These are phyloP conservation scores for Elmis aenea DNA, from an alignment of 2,888 invertebrate genomes.

Conservation along the genomic window DNA sequence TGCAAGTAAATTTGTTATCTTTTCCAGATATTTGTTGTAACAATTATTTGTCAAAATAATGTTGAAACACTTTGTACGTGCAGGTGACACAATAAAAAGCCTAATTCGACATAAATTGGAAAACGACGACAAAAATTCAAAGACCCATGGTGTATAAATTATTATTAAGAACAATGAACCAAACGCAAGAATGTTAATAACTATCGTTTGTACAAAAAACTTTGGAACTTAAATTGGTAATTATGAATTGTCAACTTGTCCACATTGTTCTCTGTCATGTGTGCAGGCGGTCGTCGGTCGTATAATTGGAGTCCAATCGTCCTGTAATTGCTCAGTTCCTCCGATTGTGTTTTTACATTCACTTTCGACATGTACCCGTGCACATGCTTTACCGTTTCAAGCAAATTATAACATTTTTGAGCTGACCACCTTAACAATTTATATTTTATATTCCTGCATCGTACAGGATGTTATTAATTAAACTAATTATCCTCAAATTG, in stretches of 20 bases:
- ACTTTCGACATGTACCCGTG: too few species aligned
- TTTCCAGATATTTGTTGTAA: too few species aligned
- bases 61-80: too few species aligned
- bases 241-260: constrained; percentile 25
- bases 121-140: background rate
- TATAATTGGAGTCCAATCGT: constrained; percentile 25
- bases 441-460: too few species aligned
- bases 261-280: constrained; percentile 17
- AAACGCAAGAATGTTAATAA: constrained; percentile 18
- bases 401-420: too few species aligned
- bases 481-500: constrained; percentile 17
- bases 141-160: too few species aligned
- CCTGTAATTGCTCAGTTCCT: constrained; percentile 23
- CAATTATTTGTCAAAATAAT: too few species aligned
- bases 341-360: constrained; percentile 11
- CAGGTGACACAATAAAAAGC: too few species aligned
- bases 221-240: constrained; percentile 26
- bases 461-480: constrained; percentile 20
- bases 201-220: constrained; percentile 13
- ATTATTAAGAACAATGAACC: constrained; percentile 11
- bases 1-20: too few species aligned
- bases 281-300: constrained; percentile 21
- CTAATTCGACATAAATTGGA: too few species aligned
- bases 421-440: too few species aligned
- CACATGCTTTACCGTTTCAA: too few species aligned